phyloP scores from a whole-genome alignment of 2,888 invertebrate genomes.

The Cremastinae sp. region DNA sequence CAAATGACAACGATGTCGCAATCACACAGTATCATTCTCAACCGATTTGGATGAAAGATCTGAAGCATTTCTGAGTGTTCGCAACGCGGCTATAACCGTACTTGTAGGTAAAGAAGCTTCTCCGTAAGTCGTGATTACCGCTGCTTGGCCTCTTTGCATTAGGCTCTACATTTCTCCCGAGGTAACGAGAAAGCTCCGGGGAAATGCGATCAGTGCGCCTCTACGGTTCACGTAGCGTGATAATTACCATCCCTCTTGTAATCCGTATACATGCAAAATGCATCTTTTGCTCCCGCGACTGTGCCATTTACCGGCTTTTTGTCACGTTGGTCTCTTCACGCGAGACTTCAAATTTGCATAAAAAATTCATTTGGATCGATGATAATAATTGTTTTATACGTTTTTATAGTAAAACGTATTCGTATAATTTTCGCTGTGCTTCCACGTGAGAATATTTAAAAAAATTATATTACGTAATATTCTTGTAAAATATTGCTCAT shows the following conservation, averaged over 20 bases:
- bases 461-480: no score
- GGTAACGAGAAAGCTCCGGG: constrained; percentile 53
- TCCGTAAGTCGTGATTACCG: constrained; percentile 25
- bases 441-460: no score
- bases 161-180: constrained; percentile 23
- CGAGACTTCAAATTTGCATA: constrained; percentile 21
- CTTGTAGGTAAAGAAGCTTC: no score
- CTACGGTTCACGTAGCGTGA: constrained; percentile 38
- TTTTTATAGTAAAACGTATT: no score
- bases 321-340: not conserved
- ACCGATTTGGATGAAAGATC: no score
- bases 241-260: constrained; percentile 49
- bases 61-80: no score
- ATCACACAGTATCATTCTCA: not conserved
- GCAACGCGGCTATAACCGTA: no score
- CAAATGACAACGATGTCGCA: no score
- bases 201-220: constrained; percentile 48
- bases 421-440: no score
- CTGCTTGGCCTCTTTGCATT: constrained; percentile 14
- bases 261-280: constrained; percentile 50
- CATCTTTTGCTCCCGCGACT: constrained; percentile 16
- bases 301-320: constrained; percentile 17
- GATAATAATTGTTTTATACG: no score
- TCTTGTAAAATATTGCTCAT: not conserved
- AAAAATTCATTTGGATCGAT: not conserved